Evolutionary conservation across 2,797 vertebrate species (phyloP).

Genomic region (Parotocinclus haroldoi): DNA sequence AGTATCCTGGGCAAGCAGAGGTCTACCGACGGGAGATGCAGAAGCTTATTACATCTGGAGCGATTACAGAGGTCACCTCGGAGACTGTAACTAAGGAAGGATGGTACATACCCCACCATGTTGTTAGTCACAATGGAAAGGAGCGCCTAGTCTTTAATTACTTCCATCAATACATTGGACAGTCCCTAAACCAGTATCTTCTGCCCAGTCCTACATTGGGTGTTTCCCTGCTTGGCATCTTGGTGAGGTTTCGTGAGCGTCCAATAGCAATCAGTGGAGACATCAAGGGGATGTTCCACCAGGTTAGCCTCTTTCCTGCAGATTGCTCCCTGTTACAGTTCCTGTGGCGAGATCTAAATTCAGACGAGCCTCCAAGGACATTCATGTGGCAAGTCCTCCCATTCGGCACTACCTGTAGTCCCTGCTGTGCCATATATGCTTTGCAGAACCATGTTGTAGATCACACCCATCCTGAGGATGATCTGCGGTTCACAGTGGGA

Average conservation of each 20-base stretch:
- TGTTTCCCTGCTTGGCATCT: neutral
- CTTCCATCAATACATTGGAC: neutral
- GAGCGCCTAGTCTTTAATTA: neutral
- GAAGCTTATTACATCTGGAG: neutral
- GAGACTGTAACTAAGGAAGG: neutral
- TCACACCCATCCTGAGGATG: neutral
- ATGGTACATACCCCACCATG: conserved; percentile 11
- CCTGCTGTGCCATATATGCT: neutral
- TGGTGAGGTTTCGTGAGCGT: neutral
- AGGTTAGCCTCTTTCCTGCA: neutral
- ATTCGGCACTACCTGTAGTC: neutral
- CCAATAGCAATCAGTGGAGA: neutral
- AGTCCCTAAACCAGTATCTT: neutral
- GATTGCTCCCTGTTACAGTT: neutral
- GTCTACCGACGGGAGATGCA: neutral
- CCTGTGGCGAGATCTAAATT: neutral
- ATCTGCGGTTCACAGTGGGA: neutral
- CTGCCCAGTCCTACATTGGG: neutral
- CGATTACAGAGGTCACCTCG: conserved; percentile 8
- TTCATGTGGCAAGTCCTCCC: neutral
- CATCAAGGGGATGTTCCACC: neutral
- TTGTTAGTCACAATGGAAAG: neutral
- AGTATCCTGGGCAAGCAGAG: neutral
- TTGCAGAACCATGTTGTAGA: neutral
- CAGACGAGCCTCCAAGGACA: neutral